Conservation (phyloP, 2,888 invertebrate genomes). For the Notodonta ziczac region DNA sequence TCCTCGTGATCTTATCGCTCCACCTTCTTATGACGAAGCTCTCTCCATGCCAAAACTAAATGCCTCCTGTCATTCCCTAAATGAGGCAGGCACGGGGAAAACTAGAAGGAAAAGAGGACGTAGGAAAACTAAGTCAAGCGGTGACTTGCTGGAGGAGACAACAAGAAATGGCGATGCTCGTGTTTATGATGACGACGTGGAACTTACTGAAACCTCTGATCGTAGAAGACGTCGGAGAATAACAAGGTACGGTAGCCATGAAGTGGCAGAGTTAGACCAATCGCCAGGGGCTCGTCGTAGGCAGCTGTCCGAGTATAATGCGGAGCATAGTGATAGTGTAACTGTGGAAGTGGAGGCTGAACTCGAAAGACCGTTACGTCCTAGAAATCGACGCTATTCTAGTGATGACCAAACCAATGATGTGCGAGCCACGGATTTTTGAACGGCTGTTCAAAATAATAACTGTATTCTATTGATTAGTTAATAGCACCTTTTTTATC, state of each 20-base stretch:
- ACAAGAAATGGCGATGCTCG: slow-evolving; percentile 71
- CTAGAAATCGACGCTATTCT: slow-evolving; percentile 65
- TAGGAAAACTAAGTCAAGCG: slow-evolving; percentile 81
- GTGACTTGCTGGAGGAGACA: slow-evolving; percentile 78
- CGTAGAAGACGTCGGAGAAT: slow-evolving; percentile 49
- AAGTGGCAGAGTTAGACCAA: slow-evolving; percentile 73
- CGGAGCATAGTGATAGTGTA: slow-evolving; percentile 47
- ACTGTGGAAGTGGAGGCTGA: slow-evolving; percentile 69
- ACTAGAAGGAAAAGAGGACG: slow-evolving; percentile 68
- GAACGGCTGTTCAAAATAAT: background rate
- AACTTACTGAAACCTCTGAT: slow-evolving; percentile 56
- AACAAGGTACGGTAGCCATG: slow-evolving; percentile 73
- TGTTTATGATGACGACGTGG: slow-evolving; percentile 65
- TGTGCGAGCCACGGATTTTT: background rate
- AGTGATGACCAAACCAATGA: slow-evolving; percentile 46
- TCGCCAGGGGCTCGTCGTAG: slow-evolving; percentile 76
- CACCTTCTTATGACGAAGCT: slow-evolving; percentile 92
- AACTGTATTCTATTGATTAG: background rate
- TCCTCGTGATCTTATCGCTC: slow-evolving; percentile 87
- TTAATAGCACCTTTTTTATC: too few species aligned
- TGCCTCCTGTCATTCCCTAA: slow-evolving; percentile 84
- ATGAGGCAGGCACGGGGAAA: slow-evolving; percentile 74
- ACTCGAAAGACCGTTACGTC: slow-evolving; percentile 59
- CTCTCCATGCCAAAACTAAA: slow-evolving; percentile 89
- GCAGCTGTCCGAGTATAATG: slow-evolving; percentile 67